Evolutionary conservation across 2,113 vertebrate genomes (phyloP).

Genomic region (Seriola aureovittata): DNA sequence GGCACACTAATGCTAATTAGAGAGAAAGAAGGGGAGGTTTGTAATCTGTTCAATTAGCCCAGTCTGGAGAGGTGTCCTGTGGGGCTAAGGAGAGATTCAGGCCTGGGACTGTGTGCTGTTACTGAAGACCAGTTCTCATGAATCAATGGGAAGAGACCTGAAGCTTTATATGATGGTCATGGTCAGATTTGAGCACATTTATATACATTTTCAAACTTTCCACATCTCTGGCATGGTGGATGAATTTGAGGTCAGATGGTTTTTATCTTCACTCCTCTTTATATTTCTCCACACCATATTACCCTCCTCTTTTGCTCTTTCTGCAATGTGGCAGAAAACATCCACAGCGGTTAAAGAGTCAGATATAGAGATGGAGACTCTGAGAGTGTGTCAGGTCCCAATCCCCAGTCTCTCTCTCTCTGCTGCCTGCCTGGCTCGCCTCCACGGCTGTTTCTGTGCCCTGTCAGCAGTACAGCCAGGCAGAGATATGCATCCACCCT

Average conservation of each 20-base stretch:
- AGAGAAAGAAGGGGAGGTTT: conserved; percentile 57
- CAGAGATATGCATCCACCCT: conserved; percentile 62
- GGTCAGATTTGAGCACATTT: conserved; percentile 15
- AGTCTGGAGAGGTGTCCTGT: conserved; percentile 57
- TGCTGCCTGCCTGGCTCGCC: conserved; percentile 45
- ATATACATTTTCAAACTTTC: neutral
- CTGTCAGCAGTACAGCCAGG: conserved; percentile 69
- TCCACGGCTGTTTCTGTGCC: conserved; percentile 54
- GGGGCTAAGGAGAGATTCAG: conserved; percentile 44
- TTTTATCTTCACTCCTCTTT: conserved; percentile 12
- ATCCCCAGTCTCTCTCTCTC: conserved; percentile 18
- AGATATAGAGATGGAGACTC: conserved; percentile 42
- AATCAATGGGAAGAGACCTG: conserved; percentile 22
- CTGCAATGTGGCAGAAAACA: conserved; percentile 56
- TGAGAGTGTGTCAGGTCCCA: conserved; percentile 47
- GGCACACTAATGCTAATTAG: conserved; percentile 69
- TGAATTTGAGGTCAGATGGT: conserved; percentile 18
- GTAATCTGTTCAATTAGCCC: conserved; percentile 76
- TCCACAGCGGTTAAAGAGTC: conserved; percentile 41
- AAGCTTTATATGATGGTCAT: conserved; percentile 8
- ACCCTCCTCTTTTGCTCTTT: conserved; percentile 36
- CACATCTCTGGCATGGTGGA: neutral
- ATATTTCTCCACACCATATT: neutral
- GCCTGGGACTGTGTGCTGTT: neutral
- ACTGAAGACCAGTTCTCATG: conserved; percentile 34